A percentile compares a stretch with the other conserved stretches of the same genome.
These are phyloP conservation scores for Rallus limicola DNA, from an alignment of 2,113 vertebrate species.

Conservation along the genomic window DNA sequence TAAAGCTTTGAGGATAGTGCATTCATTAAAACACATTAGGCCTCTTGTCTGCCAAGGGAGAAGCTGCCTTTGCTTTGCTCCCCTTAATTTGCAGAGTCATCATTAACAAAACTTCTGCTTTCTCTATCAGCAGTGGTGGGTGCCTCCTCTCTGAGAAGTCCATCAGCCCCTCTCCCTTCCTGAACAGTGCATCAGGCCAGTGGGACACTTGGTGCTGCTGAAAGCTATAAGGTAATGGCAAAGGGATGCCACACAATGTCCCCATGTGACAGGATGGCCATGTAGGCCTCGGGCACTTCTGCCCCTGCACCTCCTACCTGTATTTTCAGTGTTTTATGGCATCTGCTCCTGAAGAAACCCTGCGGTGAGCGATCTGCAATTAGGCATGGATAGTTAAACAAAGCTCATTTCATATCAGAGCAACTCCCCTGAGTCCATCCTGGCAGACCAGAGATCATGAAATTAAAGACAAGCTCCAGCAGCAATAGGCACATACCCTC, in stretches of 20 bases:
- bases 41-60: neutral
- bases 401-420: neutral
- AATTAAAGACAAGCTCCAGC: fast-evolving
- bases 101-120: neutral
- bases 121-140: neutral
- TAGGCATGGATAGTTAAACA: neutral
- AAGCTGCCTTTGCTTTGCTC: neutral
- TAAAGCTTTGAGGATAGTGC: neutral
- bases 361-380: neutral
- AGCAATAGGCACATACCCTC: fast-evolving
- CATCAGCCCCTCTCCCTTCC: neutral
- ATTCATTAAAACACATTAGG: neutral
- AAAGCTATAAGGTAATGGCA: neutral
- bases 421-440: neutral
- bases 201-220: neutral
- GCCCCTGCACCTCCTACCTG: neutral
- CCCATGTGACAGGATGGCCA: fast-evolving
- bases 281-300: fast-evolving
- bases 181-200: fast-evolving
- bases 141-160: neutral
- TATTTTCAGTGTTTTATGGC: fast-evolving
- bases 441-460: neutral
- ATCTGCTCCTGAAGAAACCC: neutral
- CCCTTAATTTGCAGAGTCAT: neutral
- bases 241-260: fast-evolving